Base-by-base conservation (phyloP, 2,113 vertebrate species). In the Coptodon bakossiorum region DNA sequence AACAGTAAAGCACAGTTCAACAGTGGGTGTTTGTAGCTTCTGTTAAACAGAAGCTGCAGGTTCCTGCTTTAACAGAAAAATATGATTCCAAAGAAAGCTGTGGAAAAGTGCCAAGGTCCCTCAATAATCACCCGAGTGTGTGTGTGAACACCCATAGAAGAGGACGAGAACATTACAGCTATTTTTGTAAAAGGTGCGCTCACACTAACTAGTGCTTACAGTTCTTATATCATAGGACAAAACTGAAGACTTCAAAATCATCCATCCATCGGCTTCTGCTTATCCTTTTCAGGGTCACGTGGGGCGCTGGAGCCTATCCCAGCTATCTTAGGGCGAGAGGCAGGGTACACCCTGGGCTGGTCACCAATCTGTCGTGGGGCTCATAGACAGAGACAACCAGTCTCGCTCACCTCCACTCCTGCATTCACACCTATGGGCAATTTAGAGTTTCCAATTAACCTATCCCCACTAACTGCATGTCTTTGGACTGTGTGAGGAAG, bases 341-440 rank as follows among this genome's bases (percentile, higher is more conserved):
- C 2, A 4, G 0, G 0, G 14, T 31, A 59, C 57, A 31, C 14
- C 14, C 27, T 61, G 27, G 57, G 2, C 57, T 3, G 8, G 29
- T 31, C 29, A 0, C 57, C 57, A 61, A 17, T 61, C 57, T 17
- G 57, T 61, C 0, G 14, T 61, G 29, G 29, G 1, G 57, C 57
- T 31, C 29, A 10, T 17, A 17, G 14, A 61, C 14, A 3, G 27
- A 61, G 27, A 61, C 27, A 61, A 61, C 27, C 5, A 1, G 57
- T 0, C 1, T 2, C 17, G 57, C 57, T 17, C 27, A 17, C 27
- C 6, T 59, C 31, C 5, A 59, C 27, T 31, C 56, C 56, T 29
- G 29, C 29, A 29, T 29, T 29, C 29, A 29, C 29, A 29, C 29
- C 5, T 6, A 61, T 0, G 8, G 27, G 14, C 57, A 61, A 17